phyloP scores from a whole-genome alignment of 2,888 invertebrate genomes.

The Pogonocherus hispidulus region DNA sequence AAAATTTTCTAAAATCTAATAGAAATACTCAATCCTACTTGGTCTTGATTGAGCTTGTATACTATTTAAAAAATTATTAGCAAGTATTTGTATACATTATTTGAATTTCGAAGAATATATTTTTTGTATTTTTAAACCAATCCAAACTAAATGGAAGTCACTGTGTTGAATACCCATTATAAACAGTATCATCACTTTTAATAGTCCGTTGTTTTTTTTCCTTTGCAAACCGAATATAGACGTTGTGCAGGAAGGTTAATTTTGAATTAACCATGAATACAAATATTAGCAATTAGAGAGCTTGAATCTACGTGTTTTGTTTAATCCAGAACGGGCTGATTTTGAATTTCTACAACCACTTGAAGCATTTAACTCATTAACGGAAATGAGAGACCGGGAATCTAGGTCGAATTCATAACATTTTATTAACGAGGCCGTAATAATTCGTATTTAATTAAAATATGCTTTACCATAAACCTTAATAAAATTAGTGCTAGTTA shows the following conservation, averaged over 20 bases:
- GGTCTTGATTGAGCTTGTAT: no score
- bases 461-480: not conserved
- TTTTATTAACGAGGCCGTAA: constrained; percentile 6
- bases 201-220: no score
- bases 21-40: no score
- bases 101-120: no score
- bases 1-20: no score
- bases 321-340: not conserved
- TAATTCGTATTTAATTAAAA: constrained; percentile 14
- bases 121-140: no score
- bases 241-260: not conserved
- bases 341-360: constrained; percentile 11
- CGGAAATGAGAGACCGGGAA: constrained; percentile 2
- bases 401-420: constrained; percentile 1
- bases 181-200: no score
- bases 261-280: not conserved
- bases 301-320: not conserved
- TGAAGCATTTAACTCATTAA: constrained; percentile 11
- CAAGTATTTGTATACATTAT: no score
- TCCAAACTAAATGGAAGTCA: no score
- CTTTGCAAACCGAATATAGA: no score
- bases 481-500: constrained; percentile 4
- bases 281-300: constrained; percentile 3
- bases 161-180: no score
- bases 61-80: no score